Base-by-base conservation (phyloP, 2,113 vertebrate genomes). In the Megalops atlanticus region DNA sequence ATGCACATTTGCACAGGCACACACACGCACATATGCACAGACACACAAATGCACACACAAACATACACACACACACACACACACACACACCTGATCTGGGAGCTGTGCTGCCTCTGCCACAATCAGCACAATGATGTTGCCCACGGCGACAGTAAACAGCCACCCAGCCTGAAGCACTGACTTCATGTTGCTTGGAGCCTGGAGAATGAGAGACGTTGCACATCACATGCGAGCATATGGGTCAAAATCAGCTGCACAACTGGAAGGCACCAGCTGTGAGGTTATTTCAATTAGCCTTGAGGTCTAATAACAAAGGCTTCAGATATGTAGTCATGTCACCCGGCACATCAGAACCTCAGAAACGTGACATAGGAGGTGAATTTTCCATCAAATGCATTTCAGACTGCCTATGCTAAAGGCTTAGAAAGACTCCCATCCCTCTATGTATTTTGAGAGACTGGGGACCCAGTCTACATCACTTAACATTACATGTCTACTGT, bases 161-260 rank as follows among this genome's bases (percentile, higher is more conserved):
- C 98, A 99, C 4, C 97, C 96, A 0, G 97, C 98, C 79, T 99
- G 98, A 16, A 99, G 93, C 86, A 99, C 97, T 0, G 98, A 91
- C 89, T 99, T 99, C 98, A 99, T 99, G 77, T 96, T 99, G 83
- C 95, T 95, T 0, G 98, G 98, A 3, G 98, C 98, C 98, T 99
- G 84, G 0, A 82, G 72, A 85, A 27, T 80, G 79, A 41, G 18
- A 87, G 40, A 76, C 18, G 35, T n/a, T 11, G 75, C 8, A 71
- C 76, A 73, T 78, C 2, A 1, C 35, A 49, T 16, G 24, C 10
- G 11, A 83, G 33, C 21, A 74, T 52, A 2, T 31, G 74, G 35
- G 33, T n/a, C 33, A 5, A 52, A 24, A n/a, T n/a, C 45, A 35
- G 33, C 10, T 54, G n/a, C 38, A 27, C 41, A 36, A 38, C 18